Evolutionary conservation across 1,140 invertebrate genomes (phyloP).

Genomic region (Aleiodes sp.): DNA sequence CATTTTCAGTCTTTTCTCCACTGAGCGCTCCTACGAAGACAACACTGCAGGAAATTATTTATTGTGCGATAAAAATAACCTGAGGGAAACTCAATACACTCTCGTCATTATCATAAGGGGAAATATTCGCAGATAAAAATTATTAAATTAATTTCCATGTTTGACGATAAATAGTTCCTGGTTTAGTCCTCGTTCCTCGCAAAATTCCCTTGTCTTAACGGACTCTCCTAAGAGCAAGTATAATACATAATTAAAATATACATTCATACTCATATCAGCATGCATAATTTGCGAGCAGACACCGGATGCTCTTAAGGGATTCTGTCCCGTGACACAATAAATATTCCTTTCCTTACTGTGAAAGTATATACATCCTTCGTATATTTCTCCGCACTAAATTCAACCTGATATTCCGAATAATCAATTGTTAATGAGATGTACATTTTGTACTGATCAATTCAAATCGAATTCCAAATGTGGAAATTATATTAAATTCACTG

Average conservation of each 20-base stretch:
- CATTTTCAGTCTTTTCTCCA: not conserved
- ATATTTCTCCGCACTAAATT: not conserved
- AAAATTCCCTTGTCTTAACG: not conserved
- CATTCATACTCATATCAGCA: slow-evolving; percentile 36
- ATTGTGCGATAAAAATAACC: not conserved
- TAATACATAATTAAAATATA: slow-evolving; percentile 3
- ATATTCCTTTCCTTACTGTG: slow-evolving; percentile 27
- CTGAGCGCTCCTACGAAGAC: not conserved
- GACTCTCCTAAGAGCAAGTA: not conserved
- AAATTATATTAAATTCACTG: too few relatives aligned
- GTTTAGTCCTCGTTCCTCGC: not conserved
- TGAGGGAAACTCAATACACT: too few relatives aligned
- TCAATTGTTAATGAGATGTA: not conserved
- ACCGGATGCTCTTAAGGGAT: slow-evolving; percentile 36
- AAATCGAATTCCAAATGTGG: too few relatives aligned
- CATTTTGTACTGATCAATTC: too few relatives aligned
- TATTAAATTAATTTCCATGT: too few relatives aligned
- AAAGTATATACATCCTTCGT: not conserved
- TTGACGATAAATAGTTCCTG: too few relatives aligned
- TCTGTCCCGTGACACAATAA: slow-evolving; percentile 33
- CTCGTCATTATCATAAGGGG: too few relatives aligned
- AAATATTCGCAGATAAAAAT: too few relatives aligned
- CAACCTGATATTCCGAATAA: not conserved
- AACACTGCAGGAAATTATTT: not conserved
- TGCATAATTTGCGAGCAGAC: slow-evolving; percentile 34